phyloP scores from a whole-genome alignment of 2,797 vertebrate species.

The Clarias laeviceps region DNA sequence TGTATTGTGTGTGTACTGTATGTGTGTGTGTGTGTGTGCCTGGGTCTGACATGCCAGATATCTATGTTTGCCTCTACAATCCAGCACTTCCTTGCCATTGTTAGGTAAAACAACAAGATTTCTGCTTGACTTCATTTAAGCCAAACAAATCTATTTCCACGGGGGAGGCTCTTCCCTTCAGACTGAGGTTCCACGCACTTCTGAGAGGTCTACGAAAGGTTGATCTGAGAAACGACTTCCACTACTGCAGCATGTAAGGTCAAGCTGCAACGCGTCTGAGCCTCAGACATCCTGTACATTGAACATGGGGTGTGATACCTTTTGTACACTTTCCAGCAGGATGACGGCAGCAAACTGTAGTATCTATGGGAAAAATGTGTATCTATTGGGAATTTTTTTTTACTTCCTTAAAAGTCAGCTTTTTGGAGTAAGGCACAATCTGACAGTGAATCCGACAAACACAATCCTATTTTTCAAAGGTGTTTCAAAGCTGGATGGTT shows the following conservation, averaged over 20 bases:
- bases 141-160: slow-evolving; percentile 66
- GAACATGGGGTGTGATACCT: background rate
- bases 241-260: background rate
- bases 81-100: slow-evolving; percentile 74
- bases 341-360: background rate
- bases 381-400: too few relatives aligned
- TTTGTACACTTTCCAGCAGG: background rate
- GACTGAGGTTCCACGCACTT: background rate
- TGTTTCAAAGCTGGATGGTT: background rate
- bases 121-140: slow-evolving; percentile 58
- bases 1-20: slow-evolving; percentile 15
- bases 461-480: background rate
- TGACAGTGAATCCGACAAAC: background rate
- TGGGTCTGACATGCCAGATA: slow-evolving; percentile 55
- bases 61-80: slow-evolving; percentile 74
- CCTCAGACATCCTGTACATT: background rate
- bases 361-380: too few relatives aligned
- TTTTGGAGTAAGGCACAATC: background rate
- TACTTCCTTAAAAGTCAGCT: background rate
- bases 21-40: slow-evolving; percentile 22
- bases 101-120: slow-evolving; percentile 75
- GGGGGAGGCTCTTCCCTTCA: slow-evolving; percentile 14
- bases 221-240: background rate
- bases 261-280: background rate
- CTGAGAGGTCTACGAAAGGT: background rate